Conservation (phyloP, 2,113 vertebrate genomes). For the Egretta garzetta region DNA sequence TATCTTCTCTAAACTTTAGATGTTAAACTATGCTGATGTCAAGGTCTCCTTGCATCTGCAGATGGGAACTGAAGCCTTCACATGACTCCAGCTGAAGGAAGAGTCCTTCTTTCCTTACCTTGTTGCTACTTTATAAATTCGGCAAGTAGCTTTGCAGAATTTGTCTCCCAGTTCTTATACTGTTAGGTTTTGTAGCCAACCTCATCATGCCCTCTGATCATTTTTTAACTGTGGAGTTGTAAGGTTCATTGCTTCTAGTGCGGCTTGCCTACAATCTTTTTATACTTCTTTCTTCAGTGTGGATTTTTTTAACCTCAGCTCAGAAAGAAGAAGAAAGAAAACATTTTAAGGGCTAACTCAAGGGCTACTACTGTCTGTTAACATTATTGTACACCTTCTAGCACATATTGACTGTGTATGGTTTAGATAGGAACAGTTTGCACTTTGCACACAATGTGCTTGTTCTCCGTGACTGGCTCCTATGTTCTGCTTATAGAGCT, state of each 20-base stretch:
- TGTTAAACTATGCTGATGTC: not conserved
- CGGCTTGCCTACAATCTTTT: not conserved
- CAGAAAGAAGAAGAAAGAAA: not conserved
- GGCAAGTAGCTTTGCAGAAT: not conserved
- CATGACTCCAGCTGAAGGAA: not conserved
- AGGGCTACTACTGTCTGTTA: not conserved
- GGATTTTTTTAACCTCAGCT: not conserved
- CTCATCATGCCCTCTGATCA: not conserved
- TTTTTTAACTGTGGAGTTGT: not conserved
- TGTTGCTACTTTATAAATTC: not conserved
- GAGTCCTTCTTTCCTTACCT: not conserved
- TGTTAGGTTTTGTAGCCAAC: not conserved
- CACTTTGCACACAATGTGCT: not conserved
- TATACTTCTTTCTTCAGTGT: not conserved
- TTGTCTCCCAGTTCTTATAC: not conserved
- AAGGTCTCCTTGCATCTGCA: not conserved
- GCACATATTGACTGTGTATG: not conserved
- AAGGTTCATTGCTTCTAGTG: not conserved
- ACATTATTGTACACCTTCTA: not conserved
- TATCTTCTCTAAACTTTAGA: not conserved
- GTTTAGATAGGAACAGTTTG: not conserved
- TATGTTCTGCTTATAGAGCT: not conserved
- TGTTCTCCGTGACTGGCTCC: not conserved
- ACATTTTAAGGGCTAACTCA: not conserved
- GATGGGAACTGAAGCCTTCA: not conserved